Evolutionary conservation across 30 jellyfish, hydroid and myxozoan species (phyloP).

Genomic region (Euphysa ruthae): DNA sequence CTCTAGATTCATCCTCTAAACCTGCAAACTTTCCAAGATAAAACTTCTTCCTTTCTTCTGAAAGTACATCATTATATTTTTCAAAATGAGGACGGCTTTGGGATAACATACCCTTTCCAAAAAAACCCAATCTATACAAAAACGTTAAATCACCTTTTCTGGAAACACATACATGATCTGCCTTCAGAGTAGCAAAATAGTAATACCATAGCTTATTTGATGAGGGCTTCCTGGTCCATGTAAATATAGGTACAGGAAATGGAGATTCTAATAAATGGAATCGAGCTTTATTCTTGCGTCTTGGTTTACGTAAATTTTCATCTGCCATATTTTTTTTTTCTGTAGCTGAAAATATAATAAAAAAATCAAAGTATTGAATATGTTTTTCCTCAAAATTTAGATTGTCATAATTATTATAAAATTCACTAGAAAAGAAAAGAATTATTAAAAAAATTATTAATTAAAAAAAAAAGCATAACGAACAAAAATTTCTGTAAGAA

Average conservation of each 20-base stretch:
- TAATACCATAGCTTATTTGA: constrained; percentile 40
- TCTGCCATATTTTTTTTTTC: too few species aligned
- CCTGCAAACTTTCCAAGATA: not conserved
- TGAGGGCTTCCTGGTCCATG: constrained; percentile 45
- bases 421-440: too few species aligned
- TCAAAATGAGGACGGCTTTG: constrained; percentile 42
- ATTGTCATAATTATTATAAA: too few species aligned
- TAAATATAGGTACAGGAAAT: constrained; percentile 57
- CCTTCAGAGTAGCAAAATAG: constrained; percentile 42
- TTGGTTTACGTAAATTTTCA: constrained; percentile 12
- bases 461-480: too few species aligned
- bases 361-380: too few species aligned
- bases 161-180: constrained; percentile 42
- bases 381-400: too few species aligned
- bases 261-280: constrained; percentile 29
- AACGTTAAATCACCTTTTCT: constrained; percentile 54
- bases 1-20: too few species aligned
- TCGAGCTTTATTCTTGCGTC: constrained; percentile 2
- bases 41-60: not conserved
- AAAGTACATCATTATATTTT: constrained; percentile 19
- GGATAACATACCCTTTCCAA: constrained; percentile 82
- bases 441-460: too few species aligned
- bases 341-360: too few species aligned
- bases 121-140: constrained; percentile 59
- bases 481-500: too few species aligned